These are phyloP conservation scores for Paracyclopina nana DNA, from an alignment of 1,140 invertebrate species.

Conservation along the genomic window DNA sequence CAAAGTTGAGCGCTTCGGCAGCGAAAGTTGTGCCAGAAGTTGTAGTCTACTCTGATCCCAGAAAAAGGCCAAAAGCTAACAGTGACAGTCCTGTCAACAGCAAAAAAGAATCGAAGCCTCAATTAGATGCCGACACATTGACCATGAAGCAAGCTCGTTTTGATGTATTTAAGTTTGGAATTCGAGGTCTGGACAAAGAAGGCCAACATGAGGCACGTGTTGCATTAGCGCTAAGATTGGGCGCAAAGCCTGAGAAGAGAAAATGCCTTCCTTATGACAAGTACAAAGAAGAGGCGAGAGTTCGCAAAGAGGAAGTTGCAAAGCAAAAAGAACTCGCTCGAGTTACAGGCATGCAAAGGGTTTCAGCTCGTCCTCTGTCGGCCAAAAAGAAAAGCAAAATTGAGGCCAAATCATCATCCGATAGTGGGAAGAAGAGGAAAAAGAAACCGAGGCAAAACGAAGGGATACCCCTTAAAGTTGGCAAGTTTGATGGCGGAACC, in stretches of 20 bases:
- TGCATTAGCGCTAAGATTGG: conserved; percentile 2
- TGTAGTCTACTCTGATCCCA: too few species aligned
- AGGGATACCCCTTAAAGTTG: conserved; percentile 3
- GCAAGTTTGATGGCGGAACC: conserved; percentile 15
- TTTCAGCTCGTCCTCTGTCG: neutral
- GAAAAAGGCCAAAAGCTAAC: too few species aligned
- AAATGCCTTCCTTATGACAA: conserved; percentile 10
- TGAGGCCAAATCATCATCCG: too few species aligned
- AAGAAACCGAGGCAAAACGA: neutral
- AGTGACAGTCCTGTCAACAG: too few species aligned
- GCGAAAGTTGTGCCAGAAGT: too few species aligned
- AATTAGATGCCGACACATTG: too few species aligned
- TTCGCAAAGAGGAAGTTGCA: neutral
- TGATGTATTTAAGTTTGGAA: conserved; percentile 14
- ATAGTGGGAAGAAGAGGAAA: neutral
- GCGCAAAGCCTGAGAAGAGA: conserved; percentile 13
- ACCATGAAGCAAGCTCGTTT: conserved; percentile 13
- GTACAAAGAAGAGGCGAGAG: neutral
- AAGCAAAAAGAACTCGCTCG: neutral
- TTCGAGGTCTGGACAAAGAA: neutral
- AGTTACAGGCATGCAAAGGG: neutral
- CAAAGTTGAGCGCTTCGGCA: too few species aligned
- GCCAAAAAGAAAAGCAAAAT: conserved; percentile 5
- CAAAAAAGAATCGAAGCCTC: too few species aligned
- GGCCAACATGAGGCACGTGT: neutral